phyloP scores from a whole-genome alignment of 2,113 vertebrate species.

The Proteles cristata region DNA sequence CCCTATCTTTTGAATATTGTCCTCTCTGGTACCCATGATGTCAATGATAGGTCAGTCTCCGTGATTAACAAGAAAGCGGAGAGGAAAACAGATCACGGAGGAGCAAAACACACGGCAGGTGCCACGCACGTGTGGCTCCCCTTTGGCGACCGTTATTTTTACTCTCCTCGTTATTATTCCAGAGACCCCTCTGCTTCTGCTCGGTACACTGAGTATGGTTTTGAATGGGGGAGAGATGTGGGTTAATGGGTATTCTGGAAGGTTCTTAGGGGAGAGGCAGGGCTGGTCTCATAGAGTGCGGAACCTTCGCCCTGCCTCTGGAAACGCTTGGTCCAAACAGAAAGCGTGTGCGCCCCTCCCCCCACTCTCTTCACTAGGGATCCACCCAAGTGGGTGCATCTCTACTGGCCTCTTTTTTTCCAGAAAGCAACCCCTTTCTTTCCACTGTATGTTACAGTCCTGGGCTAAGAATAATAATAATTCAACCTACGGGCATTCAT shows the following conservation, averaged over 20 bases:
- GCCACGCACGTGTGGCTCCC: rapidly evolving
- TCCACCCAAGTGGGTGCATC: too few relatives aligned
- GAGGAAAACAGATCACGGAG: background rate
- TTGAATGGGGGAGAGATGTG: background rate
- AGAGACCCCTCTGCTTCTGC: background rate
- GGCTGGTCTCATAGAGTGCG: background rate
- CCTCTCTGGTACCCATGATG: background rate
- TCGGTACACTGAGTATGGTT: background rate
- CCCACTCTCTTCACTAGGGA: background rate
- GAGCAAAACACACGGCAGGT: background rate
- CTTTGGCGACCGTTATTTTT: background rate
- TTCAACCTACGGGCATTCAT: background rate
- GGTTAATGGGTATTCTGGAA: background rate
- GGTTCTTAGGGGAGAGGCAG: background rate
- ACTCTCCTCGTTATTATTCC: background rate
- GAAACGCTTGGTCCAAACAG: background rate
- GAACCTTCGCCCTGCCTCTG: background rate
- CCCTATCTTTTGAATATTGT: background rate
- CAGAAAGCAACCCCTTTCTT: background rate
- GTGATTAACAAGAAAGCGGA: background rate
- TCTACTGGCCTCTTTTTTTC: too few relatives aligned
- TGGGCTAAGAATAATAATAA: background rate
- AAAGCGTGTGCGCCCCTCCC: rapidly evolving
- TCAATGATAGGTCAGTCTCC: background rate
- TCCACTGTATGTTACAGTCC: background rate